Evolutionary conservation across 2,888 invertebrate genomes (phyloP).

Genomic region (Tetramorium bicarinatum): DNA sequence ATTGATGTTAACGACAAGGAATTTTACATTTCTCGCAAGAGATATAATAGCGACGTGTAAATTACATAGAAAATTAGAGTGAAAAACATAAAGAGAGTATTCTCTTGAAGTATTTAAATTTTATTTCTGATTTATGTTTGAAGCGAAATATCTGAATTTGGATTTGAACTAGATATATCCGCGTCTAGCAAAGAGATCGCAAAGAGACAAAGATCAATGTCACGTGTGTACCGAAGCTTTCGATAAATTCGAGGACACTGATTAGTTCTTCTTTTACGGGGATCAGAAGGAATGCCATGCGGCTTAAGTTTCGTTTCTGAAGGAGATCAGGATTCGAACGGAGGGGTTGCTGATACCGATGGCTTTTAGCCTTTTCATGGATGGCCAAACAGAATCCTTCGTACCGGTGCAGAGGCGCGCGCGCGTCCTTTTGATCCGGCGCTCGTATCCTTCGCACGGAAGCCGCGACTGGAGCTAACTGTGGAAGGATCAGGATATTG

Average conservation of each 20-base stretch:
- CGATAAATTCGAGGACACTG: conserved; percentile 63
- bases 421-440: conserved; percentile 75
- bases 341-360: conserved; percentile 74
- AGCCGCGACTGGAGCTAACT: conserved; percentile 49
- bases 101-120: neutral
- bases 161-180: conserved; percentile 6
- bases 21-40: neutral
- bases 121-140: neutral
- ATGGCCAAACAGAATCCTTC: conserved; percentile 79
- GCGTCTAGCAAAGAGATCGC: neutral
- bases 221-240: conserved; percentile 15
- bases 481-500: conserved; percentile 73
- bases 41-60: neutral
- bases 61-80: neutral
- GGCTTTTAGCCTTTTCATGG: conserved; percentile 82
- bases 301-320: conserved; percentile 71
- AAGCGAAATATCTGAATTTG: neutral
- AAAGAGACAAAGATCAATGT: conserved; percentile 44
- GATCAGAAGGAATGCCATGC: conserved; percentile 74
- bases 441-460: conserved; percentile 55
- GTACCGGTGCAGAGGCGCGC: conserved; percentile 53
- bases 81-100: neutral
- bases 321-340: conserved; percentile 67
- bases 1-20: no score
- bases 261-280: conserved; percentile 71